Conservation (phyloP, 2,888 invertebrate genomes). For the Linyphia triangularis region DNA sequence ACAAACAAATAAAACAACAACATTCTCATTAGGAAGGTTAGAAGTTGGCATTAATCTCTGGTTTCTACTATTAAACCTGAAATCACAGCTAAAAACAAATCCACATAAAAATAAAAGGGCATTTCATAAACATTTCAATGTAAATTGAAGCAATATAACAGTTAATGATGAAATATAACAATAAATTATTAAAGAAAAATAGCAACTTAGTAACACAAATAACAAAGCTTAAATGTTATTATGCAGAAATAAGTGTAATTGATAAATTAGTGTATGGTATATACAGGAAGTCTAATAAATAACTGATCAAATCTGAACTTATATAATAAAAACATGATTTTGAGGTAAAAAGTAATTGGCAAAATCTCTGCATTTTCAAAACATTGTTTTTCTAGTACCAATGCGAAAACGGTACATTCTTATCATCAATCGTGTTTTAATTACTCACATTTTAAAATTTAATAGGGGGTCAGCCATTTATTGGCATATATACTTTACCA, state of each 20-base stretch:
- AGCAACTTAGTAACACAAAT: background rate
- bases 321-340: too few species aligned
- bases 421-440: too few species aligned
- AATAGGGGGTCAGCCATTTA: background rate
- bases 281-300: too few species aligned
- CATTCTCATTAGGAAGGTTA: background rate
- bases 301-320: too few species aligned
- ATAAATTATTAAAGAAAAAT: background rate
- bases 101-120: background rate
- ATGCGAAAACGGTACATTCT: too few species aligned
- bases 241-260: too few species aligned
- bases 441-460: background rate
- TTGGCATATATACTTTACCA: conserved; percentile 74
- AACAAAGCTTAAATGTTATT: background rate
- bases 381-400: too few species aligned
- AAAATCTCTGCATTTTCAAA: background rate
- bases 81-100: background rate
- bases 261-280: too few species aligned
- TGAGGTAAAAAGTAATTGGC: too few species aligned
- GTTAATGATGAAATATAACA: background rate
- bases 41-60: background rate
- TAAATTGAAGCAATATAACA: background rate
- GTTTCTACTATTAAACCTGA: background rate
- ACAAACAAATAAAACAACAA: too few species aligned
- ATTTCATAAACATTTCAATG: background rate